Evolutionary conservation across 2,113 vertebrate species (phyloP).

Genomic region (Notarius lentiginosus): DNA sequence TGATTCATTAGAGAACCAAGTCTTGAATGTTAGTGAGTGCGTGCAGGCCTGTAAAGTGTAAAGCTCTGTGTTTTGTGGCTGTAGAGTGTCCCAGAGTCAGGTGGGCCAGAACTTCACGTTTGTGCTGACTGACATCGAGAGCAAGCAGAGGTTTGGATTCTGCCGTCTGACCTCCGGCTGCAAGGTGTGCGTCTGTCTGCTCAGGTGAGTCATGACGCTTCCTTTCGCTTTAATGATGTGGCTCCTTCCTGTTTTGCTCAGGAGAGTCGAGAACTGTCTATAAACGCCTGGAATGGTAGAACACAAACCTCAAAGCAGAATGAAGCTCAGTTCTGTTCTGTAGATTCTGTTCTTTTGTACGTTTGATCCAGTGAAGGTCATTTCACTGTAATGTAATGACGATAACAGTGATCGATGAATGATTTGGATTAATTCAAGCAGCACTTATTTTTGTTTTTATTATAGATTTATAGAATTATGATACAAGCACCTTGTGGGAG

Average conservation of each 20-base stretch:
- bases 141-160: conserved; percentile 97
- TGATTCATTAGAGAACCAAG: not conserved
- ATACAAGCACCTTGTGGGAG: not conserved
- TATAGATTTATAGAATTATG: not conserved
- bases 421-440: too few relatives aligned
- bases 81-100: conserved; percentile 87
- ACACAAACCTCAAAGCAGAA: not conserved
- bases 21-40: not conserved
- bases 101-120: conserved; percentile 98
- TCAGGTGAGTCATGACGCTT: conserved; percentile 78
- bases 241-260: not conserved
- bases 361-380: not conserved
- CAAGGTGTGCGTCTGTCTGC: conserved; percentile 88
- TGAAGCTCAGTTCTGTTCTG: not conserved
- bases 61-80: conserved; percentile 27
- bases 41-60: not conserved
- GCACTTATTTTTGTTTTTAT: too few relatives aligned
- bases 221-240: not conserved
- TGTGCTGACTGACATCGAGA: conserved; percentile 94
- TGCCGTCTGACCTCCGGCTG: conserved; percentile 92
- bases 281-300: not conserved
- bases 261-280: too few relatives aligned
- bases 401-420: too few relatives aligned
- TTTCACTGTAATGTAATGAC: not conserved
- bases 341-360: not conserved